A percentile compares a stretch with the other conserved stretches of the same genome.
Conservation (phyloP, 1,140 invertebrate genomes). For the Cryptotermes secundus region DNA sequence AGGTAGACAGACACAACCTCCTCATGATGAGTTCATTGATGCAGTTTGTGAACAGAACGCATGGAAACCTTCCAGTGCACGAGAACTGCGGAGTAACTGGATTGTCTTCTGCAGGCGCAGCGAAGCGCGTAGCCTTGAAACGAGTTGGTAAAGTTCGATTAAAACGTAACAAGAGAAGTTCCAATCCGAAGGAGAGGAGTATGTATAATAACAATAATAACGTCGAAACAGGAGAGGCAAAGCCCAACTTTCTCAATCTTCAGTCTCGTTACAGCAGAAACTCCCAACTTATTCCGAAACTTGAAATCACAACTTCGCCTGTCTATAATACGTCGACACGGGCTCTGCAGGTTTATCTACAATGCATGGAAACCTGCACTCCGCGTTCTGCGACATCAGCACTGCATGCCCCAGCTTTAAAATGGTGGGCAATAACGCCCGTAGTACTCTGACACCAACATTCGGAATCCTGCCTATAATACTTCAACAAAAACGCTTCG, state of each 20-base stretch:
- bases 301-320: background rate
- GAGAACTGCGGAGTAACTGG: background rate
- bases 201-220: slow-evolving; percentile 16
- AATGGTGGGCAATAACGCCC: too few relatives aligned
- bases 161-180: slow-evolving; percentile 9
- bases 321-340: background rate
- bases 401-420: too few relatives aligned
- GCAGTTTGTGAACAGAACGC: too few relatives aligned
- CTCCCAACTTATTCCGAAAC: slow-evolving; percentile 5
- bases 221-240: background rate
- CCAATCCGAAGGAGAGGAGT: background rate
- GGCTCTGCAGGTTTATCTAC: background rate
- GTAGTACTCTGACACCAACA: too few relatives aligned
- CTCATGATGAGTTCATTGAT: too few relatives aligned
- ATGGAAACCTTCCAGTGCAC: background rate
- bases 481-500: too few relatives aligned
- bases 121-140: background rate
- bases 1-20: too few relatives aligned
- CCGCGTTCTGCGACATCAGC: too few relatives aligned
- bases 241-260: background rate
- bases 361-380: too few relatives aligned
- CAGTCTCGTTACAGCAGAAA: background rate
- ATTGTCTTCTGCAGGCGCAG: background rate
- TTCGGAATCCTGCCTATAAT: too few relatives aligned
- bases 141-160: background rate